Evolutionary conservation across 2,113 vertebrate species (phyloP), one percentile per base, ranked within the genome.

Genomic region (Podarcis cretensis): DNA sequence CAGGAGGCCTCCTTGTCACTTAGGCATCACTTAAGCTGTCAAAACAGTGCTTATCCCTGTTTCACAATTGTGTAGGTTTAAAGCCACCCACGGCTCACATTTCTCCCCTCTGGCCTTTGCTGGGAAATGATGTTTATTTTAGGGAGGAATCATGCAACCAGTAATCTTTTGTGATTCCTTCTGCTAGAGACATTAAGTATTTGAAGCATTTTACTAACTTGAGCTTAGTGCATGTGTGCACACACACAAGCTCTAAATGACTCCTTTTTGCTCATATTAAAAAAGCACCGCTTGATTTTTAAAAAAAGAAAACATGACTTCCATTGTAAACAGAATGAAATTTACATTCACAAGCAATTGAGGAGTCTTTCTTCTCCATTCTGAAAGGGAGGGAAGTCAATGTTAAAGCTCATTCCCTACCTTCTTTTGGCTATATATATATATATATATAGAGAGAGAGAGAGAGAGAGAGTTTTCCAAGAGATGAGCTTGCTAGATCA

Each of bases 21-120:
- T 82, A 43, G 63, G 79, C 79, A 81, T 75, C 86, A 63, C 48
- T 75, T 82, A 59, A 82, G 16, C 68, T 82, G 68, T 82, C 86
- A 82, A 82, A 87, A 87, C 68, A 18, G 25, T 21, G 79, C 78
- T 81, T 74, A 87, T 54, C 57, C 18, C 57, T 30, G 1, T 83
- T 66, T 40, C 84, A 37, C 27, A n/a, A 82, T 32, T 48, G 71
- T 43, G 18, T 27, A 54, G 71, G 57, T 35, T 82, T 82, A 66
- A 75, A 66, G 12, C 35, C 27, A 30, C 68, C 25, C 25, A 6
- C 37, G 9, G 87, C 71, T 88, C 30, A 20, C 27, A 75, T 66
- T 2, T 5, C 27, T 76, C 57, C 57, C 77, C 69, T 75, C 30
- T 82, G 63, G 71, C 69, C 80, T 80, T 48, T 37, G 21, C 43